These are phyloP conservation scores for Raillietiella orientalis DNA, from an alignment of 2,888 invertebrate genomes.

Conservation along the genomic window DNA sequence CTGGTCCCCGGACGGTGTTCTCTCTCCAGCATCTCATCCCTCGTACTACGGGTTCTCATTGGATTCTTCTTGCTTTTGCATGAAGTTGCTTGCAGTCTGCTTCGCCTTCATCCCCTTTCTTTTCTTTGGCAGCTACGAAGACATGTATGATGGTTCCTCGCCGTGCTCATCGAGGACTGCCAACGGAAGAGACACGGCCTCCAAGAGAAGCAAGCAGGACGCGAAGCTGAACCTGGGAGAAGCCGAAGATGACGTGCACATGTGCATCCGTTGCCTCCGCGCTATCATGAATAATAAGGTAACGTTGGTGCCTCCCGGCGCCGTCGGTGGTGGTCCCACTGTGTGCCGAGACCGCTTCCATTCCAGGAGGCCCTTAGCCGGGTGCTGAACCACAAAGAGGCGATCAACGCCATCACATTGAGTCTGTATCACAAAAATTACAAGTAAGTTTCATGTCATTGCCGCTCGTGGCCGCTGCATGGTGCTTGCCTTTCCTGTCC, in stretches of 20 bases:
- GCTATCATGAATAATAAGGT: constrained; percentile 98
- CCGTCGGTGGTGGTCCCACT: neutral
- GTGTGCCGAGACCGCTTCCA: constrained; percentile 5
- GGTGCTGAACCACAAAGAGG: constrained; percentile 90
- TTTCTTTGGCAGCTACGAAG: no score
- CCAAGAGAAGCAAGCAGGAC: constrained; percentile 25
- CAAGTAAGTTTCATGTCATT: constrained; percentile 15
- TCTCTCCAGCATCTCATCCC: no score
- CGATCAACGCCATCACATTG: constrained; percentile 89
- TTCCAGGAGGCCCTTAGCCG: constrained; percentile 86
- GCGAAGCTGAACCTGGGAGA: constrained; percentile 75
- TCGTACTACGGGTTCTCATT: no score
- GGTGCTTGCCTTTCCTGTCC: no score
- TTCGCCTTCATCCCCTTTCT: no score
- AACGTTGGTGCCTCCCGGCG: constrained; percentile 2
- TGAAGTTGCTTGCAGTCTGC: no score
- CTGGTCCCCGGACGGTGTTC: no score
- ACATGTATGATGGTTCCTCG: no score
- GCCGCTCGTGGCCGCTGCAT: no score
- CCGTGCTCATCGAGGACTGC: no score
- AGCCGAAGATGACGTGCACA: constrained; percentile 91
- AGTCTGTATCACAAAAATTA: constrained; percentile 87
- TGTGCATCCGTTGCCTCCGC: constrained; percentile 92
- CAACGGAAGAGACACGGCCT: neutral
- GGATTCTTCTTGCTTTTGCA: no score